These are phyloP conservation scores for Halcyon senegalensis DNA, from an alignment of 2,113 vertebrate genomes.

Conservation along the genomic window DNA sequence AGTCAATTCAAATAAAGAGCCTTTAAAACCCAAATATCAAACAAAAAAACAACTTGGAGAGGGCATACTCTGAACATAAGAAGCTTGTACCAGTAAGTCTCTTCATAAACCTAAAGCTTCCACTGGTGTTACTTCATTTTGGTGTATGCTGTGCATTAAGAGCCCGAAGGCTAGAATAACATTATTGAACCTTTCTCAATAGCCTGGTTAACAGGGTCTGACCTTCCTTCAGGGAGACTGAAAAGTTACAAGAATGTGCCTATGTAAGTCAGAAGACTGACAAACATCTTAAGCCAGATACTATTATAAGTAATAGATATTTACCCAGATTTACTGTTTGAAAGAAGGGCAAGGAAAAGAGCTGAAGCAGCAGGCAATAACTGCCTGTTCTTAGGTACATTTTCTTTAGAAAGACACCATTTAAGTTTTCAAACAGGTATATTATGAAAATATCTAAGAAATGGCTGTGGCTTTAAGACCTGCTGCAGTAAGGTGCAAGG, in stretches of 20 bases:
- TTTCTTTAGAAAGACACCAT: neutral
- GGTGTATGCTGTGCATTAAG: neutral
- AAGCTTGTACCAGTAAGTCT: neutral
- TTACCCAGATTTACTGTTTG: neutral
- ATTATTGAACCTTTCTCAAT: neutral
- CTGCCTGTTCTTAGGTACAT: neutral
- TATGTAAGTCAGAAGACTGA: neutral
- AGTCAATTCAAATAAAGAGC: neutral
- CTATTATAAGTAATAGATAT: neutral
- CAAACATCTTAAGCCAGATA: neutral
- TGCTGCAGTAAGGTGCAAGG: neutral
- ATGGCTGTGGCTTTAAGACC: neutral
- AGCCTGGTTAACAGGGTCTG: neutral
- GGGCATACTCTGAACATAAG: neutral
- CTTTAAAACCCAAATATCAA: neutral
- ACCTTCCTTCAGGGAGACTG: neutral
- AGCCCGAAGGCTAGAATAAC: neutral
- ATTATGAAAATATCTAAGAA: neutral
- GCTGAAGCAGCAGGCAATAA: neutral
- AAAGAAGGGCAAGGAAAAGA: neutral
- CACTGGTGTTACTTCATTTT: neutral
- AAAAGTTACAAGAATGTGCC: neutral
- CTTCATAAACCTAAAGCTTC: neutral
- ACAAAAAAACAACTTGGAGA: neutral
- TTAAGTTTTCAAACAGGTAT: neutral